Evolutionary conservation across 2,888 invertebrate genomes (phyloP), one percentile per base, ranked within the genome.

Genomic region (Phyto melanocephala): DNA sequence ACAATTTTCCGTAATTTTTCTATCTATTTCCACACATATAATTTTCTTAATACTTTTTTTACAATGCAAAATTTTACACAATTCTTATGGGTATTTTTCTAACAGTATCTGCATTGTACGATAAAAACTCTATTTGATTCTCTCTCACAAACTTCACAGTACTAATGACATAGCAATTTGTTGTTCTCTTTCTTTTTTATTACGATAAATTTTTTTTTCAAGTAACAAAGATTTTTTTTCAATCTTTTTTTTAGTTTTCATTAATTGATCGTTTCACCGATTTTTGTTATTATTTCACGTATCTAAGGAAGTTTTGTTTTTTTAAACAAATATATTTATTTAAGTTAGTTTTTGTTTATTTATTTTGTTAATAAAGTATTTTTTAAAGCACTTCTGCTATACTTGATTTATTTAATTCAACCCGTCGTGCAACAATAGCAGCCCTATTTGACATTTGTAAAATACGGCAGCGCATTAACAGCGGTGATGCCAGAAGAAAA

Each of bases 131-230:
- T 77, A 50, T 75, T 67, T 60, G 37, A 50, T 75, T 82, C 82
- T 75, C 70, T 70, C 82, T 81, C 71, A 67, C 54, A 71, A 72
- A 79, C 82, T 81, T 82, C 75, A 82, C 70, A 24, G 24, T 76
- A 33, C 33, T 71, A 78, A 79, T 82, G 82, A 79, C 82, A 82
- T 67, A 76, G 82, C 79, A 82, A 76, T 71, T 77, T 65, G 62
- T 74, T 75, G 58, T 65, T 79, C 82, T 79, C 74, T 68, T 60
- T 40, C 45, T 52, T 56, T 62, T 65, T 76, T 76, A 63, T 81
- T 68, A 63, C 56, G 37, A 54, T 24, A 78, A 78, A 60, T 20
- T 56, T 28, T 56, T 68, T 58, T 42, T 45, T 72, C 15, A 22
- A 35, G 7, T 37, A 35, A 13, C 1, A 62, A 28, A 54, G 37